A percentile compares a stretch with the other conserved stretches of the same genome.
Evolutionary conservation across 2,113 vertebrate species (phyloP).

Genomic region (Malurus cyaneus): DNA sequence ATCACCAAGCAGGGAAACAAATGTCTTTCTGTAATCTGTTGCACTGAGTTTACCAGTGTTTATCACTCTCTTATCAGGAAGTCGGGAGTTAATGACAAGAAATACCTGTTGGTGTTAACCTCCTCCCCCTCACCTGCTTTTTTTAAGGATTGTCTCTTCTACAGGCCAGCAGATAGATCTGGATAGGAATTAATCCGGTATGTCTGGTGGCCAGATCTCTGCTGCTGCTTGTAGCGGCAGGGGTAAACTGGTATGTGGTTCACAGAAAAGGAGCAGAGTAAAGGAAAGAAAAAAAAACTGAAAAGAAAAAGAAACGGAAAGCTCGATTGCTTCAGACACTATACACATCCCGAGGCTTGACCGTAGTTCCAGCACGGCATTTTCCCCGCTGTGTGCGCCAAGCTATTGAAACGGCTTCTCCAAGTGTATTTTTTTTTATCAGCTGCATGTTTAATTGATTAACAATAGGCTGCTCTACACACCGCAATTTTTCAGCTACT

Average conservation of each 20-base stretch:
- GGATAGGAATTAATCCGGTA: background rate
- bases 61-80: slow-evolving; percentile 63
- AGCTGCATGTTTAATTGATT: slow-evolving; percentile 50
- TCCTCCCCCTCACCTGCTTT: slow-evolving; percentile 1
- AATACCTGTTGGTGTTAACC: slow-evolving; percentile 68
- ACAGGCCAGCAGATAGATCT: background rate
- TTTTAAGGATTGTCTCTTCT: slow-evolving; percentile 8
- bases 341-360: background rate
- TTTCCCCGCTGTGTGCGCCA: background rate
- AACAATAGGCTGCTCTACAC: background rate
- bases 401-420: background rate
- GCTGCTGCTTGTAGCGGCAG: background rate
- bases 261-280: background rate
- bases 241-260: background rate
- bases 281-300: background rate
- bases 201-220: slow-evolving; percentile 28
- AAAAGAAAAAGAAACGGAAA: background rate
- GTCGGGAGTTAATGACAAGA: slow-evolving; percentile 41
- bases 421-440: background rate
- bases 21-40: slow-evolving; percentile 19
- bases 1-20: slow-evolving; percentile 31
- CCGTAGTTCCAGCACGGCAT: background rate
- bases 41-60: slow-evolving; percentile 34
- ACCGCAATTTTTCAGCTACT: background rate
- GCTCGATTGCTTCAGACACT: background rate